A percentile compares a stretch with the other conserved stretches of the same genome.
Evolutionary conservation across 2,797 vertebrate genomes (phyloP).

Genomic region (Notolabrus celidotus): DNA sequence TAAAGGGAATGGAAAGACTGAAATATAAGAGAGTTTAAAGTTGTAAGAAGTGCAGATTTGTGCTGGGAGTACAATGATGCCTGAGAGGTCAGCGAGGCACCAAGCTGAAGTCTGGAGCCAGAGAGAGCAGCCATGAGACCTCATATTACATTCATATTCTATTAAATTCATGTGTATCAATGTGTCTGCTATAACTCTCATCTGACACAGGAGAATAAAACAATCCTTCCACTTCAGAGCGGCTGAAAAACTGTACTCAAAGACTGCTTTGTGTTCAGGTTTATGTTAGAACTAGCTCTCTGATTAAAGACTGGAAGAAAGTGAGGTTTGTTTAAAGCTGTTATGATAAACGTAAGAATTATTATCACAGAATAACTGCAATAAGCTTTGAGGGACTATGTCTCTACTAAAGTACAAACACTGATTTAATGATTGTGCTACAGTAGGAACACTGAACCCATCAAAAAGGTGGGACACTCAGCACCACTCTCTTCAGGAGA

Average conservation of each 20-base stretch:
- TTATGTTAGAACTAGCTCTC: too few species aligned
- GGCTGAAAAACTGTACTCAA: constrained; percentile 53
- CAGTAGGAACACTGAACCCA: too few species aligned
- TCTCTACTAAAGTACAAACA: too few species aligned
- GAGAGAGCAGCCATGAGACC: constrained; percentile 14
- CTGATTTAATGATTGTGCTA: too few species aligned
- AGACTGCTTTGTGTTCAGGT: too few species aligned
- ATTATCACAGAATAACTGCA: too few species aligned
- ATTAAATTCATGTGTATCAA: constrained; percentile 28
- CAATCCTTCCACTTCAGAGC: constrained; percentile 62
- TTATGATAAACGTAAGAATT: too few species aligned
- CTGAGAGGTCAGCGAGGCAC: constrained; percentile 15
- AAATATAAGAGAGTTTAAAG: not conserved
- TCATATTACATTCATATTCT: constrained; percentile 45
- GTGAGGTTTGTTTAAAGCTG: too few species aligned
- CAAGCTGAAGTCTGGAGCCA: constrained; percentile 29
- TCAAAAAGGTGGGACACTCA: too few species aligned
- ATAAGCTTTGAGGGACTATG: too few species aligned
- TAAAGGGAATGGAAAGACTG: constrained; percentile 9
- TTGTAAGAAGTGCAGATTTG: constrained; percentile 1
- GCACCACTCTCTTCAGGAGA: too few species aligned
- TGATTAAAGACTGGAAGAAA: too few species aligned
- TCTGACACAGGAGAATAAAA: constrained; percentile 55
- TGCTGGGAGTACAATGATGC: constrained; percentile 20
- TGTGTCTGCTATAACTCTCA: constrained; percentile 14